phyloP scores from a whole-genome alignment of 2,113 vertebrate genomes.

The Barnardius zonarius region DNA sequence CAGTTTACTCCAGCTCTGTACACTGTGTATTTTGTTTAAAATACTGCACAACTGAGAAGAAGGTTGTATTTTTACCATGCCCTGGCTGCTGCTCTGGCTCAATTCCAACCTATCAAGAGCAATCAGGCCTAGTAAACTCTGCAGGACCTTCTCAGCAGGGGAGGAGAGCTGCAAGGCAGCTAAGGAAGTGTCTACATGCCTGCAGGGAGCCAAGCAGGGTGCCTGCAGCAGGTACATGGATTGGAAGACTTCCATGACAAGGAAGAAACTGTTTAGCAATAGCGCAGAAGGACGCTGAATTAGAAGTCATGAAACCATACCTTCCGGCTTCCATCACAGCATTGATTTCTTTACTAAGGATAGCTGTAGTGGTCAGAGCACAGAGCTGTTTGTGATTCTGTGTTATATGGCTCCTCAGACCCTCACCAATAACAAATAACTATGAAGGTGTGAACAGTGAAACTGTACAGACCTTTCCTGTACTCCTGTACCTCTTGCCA shows the following conservation, averaged over 20 bases:
- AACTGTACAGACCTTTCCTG: not conserved
- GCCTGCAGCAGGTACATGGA: not conserved
- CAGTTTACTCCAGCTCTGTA: not conserved
- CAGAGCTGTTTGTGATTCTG: not conserved
- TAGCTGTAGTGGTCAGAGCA: not conserved
- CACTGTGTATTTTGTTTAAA: not conserved
- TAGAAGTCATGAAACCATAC: not conserved
- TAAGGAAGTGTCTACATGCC: not conserved
- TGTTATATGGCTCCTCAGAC: not conserved
- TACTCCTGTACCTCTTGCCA: not conserved
- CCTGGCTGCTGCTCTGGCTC: not conserved
- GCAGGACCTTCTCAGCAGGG: not conserved
- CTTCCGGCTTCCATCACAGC: not conserved
- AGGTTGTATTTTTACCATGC: not conserved
- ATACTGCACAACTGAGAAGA: not conserved
- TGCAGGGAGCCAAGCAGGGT: not conserved
- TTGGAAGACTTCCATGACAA: not conserved
- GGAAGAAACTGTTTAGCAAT: not conserved
- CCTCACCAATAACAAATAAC: not conserved
- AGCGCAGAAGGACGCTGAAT: not conserved
- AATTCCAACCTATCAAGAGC: not conserved
- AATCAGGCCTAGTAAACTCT: not conserved
- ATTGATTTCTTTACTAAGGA: not conserved
- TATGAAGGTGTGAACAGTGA: not conserved
- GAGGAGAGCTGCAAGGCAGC: not conserved